phyloP scores from a whole-genome alignment of 2,888 invertebrate genomes.

The Limnephilus auricula region DNA sequence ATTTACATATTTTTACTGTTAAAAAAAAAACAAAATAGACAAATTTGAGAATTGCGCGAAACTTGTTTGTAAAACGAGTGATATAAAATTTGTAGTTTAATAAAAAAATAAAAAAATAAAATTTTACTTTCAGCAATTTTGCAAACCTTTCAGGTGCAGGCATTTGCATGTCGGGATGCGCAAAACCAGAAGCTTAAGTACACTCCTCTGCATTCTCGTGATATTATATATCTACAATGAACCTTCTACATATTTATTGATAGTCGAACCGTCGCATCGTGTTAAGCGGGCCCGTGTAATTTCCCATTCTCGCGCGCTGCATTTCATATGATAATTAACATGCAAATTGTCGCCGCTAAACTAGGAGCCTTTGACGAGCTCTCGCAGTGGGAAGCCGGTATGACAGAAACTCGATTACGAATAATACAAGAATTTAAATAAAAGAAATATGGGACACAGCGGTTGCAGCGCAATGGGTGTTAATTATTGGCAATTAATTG shows the following conservation, averaged over 20 bases:
- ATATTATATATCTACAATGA: neutral
- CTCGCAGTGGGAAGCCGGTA: slow-evolving; percentile 8
- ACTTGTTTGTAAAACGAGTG: too few species aligned
- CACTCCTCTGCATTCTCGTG: neutral
- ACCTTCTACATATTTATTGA: slow-evolving; percentile 3
- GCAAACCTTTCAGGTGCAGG: neutral
- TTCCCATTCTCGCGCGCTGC: slow-evolving; percentile 49
- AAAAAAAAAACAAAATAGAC: too few species aligned
- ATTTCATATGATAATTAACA: slow-evolving; percentile 64
- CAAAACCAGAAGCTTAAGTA: slow-evolving; percentile 4
- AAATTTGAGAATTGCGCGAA: neutral
- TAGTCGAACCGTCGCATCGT: slow-evolving; percentile 35
- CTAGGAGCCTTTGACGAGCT: slow-evolving; percentile 52
- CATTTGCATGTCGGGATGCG: slow-evolving; percentile 6
- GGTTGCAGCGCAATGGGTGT: neutral
- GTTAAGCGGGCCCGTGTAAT: slow-evolving; percentile 47
- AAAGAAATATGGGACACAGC: neutral
- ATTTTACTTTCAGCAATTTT: neutral
- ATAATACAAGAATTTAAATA: neutral
- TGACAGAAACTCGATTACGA: neutral
- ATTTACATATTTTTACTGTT: too few species aligned
- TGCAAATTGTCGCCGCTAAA: slow-evolving; percentile 62
- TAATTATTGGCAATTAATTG: neutral
- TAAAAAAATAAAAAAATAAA: too few species aligned
- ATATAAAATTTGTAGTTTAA: too few species aligned